Base-by-base conservation (phyloP, 1,140 invertebrate genomes). In the Calephelis virginiensis region DNA sequence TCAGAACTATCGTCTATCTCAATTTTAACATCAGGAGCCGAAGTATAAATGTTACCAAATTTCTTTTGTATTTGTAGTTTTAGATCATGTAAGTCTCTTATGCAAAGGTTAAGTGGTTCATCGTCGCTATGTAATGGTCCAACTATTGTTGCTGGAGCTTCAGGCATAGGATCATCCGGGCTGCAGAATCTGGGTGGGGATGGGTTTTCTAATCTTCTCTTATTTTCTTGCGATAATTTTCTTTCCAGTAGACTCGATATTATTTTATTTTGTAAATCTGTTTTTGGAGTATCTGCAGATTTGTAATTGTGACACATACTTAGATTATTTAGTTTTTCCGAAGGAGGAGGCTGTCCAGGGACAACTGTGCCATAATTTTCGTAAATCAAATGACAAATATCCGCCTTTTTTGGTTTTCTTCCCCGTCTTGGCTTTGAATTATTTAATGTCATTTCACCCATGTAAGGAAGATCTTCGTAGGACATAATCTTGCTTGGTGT, bases 351-450 rank as follows among this genome's bases (percentile, higher is more conserved):
- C 38, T 94, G 94, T 0, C 94, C 94, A 0, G 95, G 95, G 28
- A 96, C 93, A n/a, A 96, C 96, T 0, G 95, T 97, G 0, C 96
- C 96, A 76, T 97, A 97, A 80, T 97, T 97, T 74, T 97, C 97
- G 78, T 97, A 97, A 73, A 97, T 97, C n/a, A 97, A 87, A 76
- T 97, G 96, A 73, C 96, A 97, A 69, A 97, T 97, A 78, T 97
- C 96, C 0, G 96, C 96, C 77, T 97, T 97, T 76, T 97, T 97
- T 0, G 96, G 97, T 73, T 97, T 97, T 10, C 97, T 90, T 0
- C 96, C 96, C 69, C 97, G 92, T 43, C 96, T 86, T 0, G 96
- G 96, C 75, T 97, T 95, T 10, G 95, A 96, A 83, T 97, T 96
- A 80, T 97, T 96, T 66, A 97, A 82, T 0, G 96, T 97, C 91